These are phyloP conservation scores for Mythimna pallens DNA, from an alignment of 2,888 invertebrate genomes.

Conservation along the genomic window DNA sequence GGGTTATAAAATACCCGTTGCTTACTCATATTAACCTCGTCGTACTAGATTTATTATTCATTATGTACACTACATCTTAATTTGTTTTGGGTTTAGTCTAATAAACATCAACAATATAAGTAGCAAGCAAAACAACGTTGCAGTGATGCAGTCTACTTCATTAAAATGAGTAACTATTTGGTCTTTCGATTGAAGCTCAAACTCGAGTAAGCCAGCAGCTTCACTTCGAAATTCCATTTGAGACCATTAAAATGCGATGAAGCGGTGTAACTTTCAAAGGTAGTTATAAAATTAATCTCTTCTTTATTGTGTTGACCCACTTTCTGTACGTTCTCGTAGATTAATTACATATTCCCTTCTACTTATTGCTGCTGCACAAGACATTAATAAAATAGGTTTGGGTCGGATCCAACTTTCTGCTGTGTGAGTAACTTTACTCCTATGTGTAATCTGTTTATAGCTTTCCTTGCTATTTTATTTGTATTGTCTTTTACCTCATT, in stretches of 20 bases:
- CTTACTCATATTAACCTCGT: slow-evolving; percentile 45
- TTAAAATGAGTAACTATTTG: slow-evolving; percentile 26
- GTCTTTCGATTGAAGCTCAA: slow-evolving; percentile 18
- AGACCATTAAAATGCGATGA: slow-evolving; percentile 63
- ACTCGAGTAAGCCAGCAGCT: slow-evolving; percentile 36
- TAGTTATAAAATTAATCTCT: slow-evolving; percentile 73
- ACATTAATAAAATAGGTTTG: slow-evolving; percentile 78
- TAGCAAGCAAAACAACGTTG: slow-evolving; percentile 15
- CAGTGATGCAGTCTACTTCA: slow-evolving; percentile 21
- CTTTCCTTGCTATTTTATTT: slow-evolving; percentile 53
- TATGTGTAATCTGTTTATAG: slow-evolving; percentile 60
- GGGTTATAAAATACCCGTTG: slow-evolving; percentile 56
- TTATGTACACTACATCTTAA: slow-evolving; percentile 42
- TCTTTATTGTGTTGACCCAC: slow-evolving; percentile 78
- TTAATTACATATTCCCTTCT: slow-evolving; percentile 79
- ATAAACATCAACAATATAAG: slow-evolving; percentile 34
- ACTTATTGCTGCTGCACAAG: slow-evolving; percentile 75
- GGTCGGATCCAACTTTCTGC: slow-evolving; percentile 73
- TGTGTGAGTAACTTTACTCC: slow-evolving; percentile 55
- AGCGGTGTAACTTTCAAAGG: slow-evolving; percentile 64
- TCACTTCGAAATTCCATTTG: slow-evolving; percentile 62
- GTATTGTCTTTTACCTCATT: slow-evolving; percentile 44
- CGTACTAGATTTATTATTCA: slow-evolving; percentile 51
- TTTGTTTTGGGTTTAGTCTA: slow-evolving; percentile 40
- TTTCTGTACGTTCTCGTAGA: slow-evolving; percentile 72